Evolutionary conservation across 2,888 invertebrate species (phyloP), one percentile per base, ranked within the genome.

Genomic region (Geotrupes spiniger): DNA sequence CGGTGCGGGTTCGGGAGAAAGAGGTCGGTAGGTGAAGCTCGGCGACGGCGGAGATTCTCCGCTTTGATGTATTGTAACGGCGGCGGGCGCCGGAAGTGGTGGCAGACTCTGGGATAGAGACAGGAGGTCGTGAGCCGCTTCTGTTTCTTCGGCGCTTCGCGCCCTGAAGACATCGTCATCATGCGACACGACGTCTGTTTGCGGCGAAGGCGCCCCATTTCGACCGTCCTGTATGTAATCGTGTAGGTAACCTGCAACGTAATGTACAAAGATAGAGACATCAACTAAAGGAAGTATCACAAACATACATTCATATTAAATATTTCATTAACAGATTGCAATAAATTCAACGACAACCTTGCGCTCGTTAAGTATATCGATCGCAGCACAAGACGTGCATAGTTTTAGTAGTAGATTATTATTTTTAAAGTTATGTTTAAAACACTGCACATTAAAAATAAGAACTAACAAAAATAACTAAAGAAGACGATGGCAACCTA

Each of bases 71-170:
- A 83, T 82, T 48, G 82, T 80, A 17, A 85, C 81, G 12, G 84
- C 78, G 58, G 85, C 79, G 21, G 85, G 87, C 3, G 83, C 83
- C 39, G 84, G 85, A 55, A 86, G 76, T 10, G 87, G 90, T 9
- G 89, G 89, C 62, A 87, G 70, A 58, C 89, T 86, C 61, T 89
- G 85, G 1, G 88, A 87, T 26, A 89, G 74, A 37, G 86, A 88
- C 17, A 88, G 75, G 52, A 87, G 76, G 69, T 88, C 92, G 69
- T 90, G 91, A 1, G 92, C 92, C 25, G 91, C 92, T 74, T 92
- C 91, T 6, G 90, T 92, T 73, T 92, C 92, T 64, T 89, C 92
- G 16, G 87, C 83, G 59, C 84, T 83, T 42, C 84, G 79, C 49
- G 74, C 69, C 47, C 74, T 70, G 46, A 31, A 46, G 12, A 46